Conservation (phyloP, 1,140 invertebrate species). For the Ganaspis sp. region DNA sequence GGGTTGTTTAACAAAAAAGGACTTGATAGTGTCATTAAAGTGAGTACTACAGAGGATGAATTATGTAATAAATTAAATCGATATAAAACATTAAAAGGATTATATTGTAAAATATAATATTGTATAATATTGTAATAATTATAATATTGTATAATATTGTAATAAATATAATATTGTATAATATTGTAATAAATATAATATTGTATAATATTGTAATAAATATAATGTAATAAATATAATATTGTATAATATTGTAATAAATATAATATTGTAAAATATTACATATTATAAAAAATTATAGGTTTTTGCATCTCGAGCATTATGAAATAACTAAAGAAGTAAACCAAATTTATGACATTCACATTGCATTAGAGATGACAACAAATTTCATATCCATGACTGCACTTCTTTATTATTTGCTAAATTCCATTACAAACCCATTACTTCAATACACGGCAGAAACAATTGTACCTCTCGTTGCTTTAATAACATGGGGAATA, state of each 20-base stretch:
- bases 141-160: neutral
- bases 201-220: too few relatives aligned
- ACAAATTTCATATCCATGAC: conserved; percentile 20
- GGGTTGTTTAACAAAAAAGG: neutral
- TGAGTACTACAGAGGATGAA: neutral
- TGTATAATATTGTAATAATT: neutral
- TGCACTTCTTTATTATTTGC: neutral
- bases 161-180: neutral
- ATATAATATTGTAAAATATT: too few relatives aligned
- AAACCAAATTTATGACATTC: neutral
- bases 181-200: too few relatives aligned
- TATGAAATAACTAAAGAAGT: neutral
- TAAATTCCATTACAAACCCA: neutral
- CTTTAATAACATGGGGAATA: neutral
- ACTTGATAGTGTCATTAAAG: neutral
- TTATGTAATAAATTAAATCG: too few relatives aligned
- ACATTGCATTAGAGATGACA: conserved; percentile 15
- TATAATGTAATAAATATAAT: too few relatives aligned
- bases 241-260: too few relatives aligned
- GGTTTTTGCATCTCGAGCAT: conserved; percentile 27
- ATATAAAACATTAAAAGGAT: too few relatives aligned
- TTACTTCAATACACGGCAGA: neutral
- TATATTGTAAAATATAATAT: neutral
- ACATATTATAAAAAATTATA: too few relatives aligned
- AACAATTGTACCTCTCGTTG: neutral